phyloP scores from a whole-genome alignment of 2,797 vertebrate genomes.

The Apodemus agrarius region DNA sequence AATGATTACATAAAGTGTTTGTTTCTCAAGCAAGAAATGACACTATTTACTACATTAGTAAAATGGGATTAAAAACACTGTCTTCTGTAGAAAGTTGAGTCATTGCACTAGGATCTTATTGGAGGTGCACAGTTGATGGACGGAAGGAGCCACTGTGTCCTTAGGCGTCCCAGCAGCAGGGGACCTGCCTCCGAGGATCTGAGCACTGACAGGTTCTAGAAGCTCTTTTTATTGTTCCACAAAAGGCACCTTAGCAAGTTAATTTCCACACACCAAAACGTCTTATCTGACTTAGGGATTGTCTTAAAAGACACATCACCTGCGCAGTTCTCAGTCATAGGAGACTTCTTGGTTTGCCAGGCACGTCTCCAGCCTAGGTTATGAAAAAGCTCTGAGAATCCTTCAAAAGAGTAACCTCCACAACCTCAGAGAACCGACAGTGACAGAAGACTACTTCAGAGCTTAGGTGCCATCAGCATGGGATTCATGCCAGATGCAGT shows the following conservation, averaged over 20 bases:
- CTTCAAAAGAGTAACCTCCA: neutral
- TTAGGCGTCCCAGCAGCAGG: neutral
- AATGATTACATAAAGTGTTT: neutral
- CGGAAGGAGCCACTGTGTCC: neutral
- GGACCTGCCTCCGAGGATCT: neutral
- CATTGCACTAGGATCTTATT: neutral
- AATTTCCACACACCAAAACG: neutral
- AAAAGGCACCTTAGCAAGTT: neutral
- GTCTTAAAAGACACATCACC: neutral
- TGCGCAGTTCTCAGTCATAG: neutral
- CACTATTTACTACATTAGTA: neutral
- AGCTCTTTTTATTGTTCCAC: neutral
- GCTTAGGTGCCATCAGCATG: neutral
- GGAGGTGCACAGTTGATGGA: neutral
- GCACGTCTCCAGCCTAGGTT: neutral
- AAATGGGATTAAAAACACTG: neutral
- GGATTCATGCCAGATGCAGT: neutral
- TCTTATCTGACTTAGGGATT: neutral
- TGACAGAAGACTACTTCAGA: neutral
- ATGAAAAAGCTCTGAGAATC: neutral
- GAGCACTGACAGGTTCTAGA: neutral
- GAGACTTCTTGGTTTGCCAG: neutral
- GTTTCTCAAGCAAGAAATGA: neutral
- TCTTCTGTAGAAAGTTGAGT: neutral
- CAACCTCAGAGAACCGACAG: neutral